Percentiles rank a stretch among this genome's conserved stretches.
phyloP scores from a whole-genome alignment of 2,797 vertebrate genomes.

The Discoglossus pictus region DNA sequence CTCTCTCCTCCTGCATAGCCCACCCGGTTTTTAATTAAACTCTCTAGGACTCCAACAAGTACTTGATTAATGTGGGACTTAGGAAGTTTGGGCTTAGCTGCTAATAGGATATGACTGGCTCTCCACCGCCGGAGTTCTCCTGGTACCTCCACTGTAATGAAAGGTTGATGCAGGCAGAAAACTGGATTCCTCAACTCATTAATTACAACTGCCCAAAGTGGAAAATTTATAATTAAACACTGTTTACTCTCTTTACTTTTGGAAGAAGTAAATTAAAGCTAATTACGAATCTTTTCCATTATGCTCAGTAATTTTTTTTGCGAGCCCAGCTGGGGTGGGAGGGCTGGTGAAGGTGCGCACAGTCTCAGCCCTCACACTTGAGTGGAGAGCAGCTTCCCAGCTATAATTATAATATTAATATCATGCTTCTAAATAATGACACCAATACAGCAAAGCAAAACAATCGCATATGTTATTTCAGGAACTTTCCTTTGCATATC shows the following conservation, averaged over 20 bases:
- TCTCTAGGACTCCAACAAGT: conserved; percentile 31
- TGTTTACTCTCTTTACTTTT: conserved; percentile 65
- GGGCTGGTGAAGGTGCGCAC: neutral
- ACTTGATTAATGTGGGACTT: conserved; percentile 41
- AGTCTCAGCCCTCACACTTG: no score
- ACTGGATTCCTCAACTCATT: conserved; percentile 69
- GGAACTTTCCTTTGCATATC: no score
- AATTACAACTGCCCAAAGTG: conserved; percentile 73
- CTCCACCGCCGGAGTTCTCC: conserved; percentile 46
- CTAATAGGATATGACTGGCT: conserved; percentile 69
- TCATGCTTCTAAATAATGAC: no score
- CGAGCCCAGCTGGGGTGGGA: conserved; percentile 27
- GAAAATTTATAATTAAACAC: conserved; percentile 76
- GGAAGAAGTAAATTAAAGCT: conserved; percentile 65
- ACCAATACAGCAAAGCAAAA: no score
- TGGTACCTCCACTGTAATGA: conserved; percentile 67
- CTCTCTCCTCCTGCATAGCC: conserved; percentile 9
- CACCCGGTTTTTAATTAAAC: conserved; percentile 62
- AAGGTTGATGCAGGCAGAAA: conserved; percentile 64
- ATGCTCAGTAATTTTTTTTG: conserved; percentile 56
- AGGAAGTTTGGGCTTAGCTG: conserved; percentile 58
- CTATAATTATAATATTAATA: no score
- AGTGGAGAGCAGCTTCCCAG: no score
- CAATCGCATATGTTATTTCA: no score
- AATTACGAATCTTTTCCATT: conserved; percentile 66